Base-by-base conservation (phyloP, 30 jellyfish, hydroid and myxozoan species). In the Catostylus mosaicus region DNA sequence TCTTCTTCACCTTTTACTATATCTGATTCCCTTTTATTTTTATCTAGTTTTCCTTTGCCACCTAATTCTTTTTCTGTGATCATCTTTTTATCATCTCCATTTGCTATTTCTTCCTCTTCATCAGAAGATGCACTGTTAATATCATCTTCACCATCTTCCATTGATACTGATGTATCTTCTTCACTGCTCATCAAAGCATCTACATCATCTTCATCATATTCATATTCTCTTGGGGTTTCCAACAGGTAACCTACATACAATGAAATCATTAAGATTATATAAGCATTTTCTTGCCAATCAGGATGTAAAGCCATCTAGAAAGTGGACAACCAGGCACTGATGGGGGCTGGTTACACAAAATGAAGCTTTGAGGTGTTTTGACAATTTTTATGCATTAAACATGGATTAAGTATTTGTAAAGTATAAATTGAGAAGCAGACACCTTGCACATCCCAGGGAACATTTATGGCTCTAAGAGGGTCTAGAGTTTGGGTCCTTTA, bases 201-300 rank as follows among this genome's bases (percentile, higher is more conserved):
- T n/a, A 68, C n/a, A 20, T 48, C 86, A 29, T 82, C 92, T 8
- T 88, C 97, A 26, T 87, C 96, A 73, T 47, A 88, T 46, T 80
- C 93, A 47, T 68, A 79, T 43, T 88, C 97, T 30, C 84, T 48
- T 36, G 97, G 97, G 1, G 97, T 72, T 52, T 78, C 91, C 56
- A 88, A 72, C 24, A 88, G 82, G 36, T 75, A 88, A 1, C 97
- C 97, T 88, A 62, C 1, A 59, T 8, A 2, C 8, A 59, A 59
- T 2, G 19, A 59, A 23, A 59, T n/a, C n/a, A n/a, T n/a, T n/a
- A n/a, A n/a, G n/a, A n/a, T n/a, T n/a, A n/a, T n/a, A n/a, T n/a
- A n/a, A n/a, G n/a, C n/a, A n/a, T n/a, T n/a, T n/a, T n/a, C n/a
- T n/a, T n/a, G n/a, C n/a, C n/a, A n/a, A n/a, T n/a, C n/a, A n/a